Base-by-base conservation (phyloP, 2,888 invertebrate species). In the Epicampocera succincta region DNA sequence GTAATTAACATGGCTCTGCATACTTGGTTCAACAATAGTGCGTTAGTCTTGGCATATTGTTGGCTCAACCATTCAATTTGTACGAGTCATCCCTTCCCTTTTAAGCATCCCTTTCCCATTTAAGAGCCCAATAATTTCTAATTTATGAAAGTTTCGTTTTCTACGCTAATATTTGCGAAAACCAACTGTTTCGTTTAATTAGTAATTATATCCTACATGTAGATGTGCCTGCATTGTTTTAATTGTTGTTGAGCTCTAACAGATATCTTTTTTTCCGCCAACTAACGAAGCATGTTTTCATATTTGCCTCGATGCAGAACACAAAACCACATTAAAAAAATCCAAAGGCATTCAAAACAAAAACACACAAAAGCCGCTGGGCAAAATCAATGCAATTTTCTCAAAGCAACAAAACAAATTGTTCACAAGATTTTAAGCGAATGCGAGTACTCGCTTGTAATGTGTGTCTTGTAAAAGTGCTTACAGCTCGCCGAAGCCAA, bases 351-450 rank as follows among this genome's bases (percentile, higher is more conserved):
- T 15, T 44, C 15, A 78, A 52, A 66, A 60, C 60, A 56, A 73
- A n/a, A 68, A 65, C 12, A 5, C 29, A 42, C 58, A 66, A 72
- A 66, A 68, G 80, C 80, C 80, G 72, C 76, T 50, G 56, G 68
- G 61, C 72, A 63, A 76, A 81, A 77, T 76, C 72, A 77, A 81
- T 76, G 76, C 76, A 73, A 69, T 33, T 68, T 68, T 44, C 56
- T 46, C 38, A 74, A 74, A 11, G 29, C 50, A 72, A 48, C 15
- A 48, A 4, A 61, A 68, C 33, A 13, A 48, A 56, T 11, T 33
- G 56, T 5, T 65, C 6, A 42, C 9, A 66, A 66, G 15, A 68
- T 29, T 48, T 50, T 52, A 21, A 19, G 66, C 50, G 61, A 76
- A 69, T 61, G 44, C n/a, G n/a, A n/a, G n/a, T n/a, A n/a, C n/a